Percentiles rank a stretch among this genome's conserved stretches.
Evolutionary conservation across 2,888 invertebrate genomes (phyloP).

Genomic region (Parnassius glacialis): DNA sequence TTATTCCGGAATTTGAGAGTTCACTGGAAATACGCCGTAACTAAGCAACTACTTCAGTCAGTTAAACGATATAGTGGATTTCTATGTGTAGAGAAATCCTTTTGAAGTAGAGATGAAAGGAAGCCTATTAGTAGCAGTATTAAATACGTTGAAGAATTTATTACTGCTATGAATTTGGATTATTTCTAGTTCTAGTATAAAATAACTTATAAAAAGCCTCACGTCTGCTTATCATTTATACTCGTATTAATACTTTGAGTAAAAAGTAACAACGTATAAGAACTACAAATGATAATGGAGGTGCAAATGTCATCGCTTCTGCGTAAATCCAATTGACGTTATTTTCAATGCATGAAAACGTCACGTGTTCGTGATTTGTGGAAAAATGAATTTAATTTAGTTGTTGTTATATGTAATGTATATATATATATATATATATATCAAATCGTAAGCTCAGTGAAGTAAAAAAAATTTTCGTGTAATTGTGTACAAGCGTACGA

Average conservation of each 20-base stretch:
- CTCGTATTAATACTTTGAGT: too few species aligned
- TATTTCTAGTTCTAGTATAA: neutral
- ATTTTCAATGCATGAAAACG: constrained; percentile 3
- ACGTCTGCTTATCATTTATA: too few species aligned
- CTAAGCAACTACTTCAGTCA: constrained; percentile 10
- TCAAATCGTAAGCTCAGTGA: too few species aligned
- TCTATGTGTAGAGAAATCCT: neutral
- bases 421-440: too few species aligned
- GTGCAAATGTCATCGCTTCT: neutral
- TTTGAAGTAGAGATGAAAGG: too few species aligned
- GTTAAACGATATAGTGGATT: constrained; percentile 1
- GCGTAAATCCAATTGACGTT: neutral
- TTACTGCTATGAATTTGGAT: constrained; percentile 1
- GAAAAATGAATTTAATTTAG: constrained; percentile 1
- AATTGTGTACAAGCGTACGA: too few species aligned
- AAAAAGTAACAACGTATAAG: neutral
- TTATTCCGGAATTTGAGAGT: constrained; percentile 8
- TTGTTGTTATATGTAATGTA: too few species aligned
- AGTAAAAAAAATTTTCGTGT: too few species aligned
- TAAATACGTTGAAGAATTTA: too few species aligned
- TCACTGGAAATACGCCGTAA: constrained; percentile 13
- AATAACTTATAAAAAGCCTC: too few species aligned
- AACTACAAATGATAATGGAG: neutral
- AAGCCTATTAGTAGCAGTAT: too few species aligned
- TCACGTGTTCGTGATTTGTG: constrained; percentile 9